Evolutionary conservation across 2,797 vertebrate genomes (phyloP).

Genomic region (Malurus splendens): DNA sequence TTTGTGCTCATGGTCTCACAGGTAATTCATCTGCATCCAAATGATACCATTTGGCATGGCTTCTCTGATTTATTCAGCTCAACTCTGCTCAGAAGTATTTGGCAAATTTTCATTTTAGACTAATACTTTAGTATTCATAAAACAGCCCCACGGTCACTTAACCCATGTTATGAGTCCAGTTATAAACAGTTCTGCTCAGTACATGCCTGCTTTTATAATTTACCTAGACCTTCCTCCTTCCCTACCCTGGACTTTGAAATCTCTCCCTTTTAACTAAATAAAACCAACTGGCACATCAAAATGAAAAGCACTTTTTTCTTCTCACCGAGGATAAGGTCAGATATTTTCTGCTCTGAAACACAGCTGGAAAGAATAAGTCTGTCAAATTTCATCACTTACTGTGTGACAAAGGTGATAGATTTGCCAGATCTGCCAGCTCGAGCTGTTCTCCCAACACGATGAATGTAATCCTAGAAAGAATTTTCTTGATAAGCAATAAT

Average conservation of each 20-base stretch:
- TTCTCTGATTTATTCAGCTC: background rate
- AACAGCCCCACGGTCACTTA: background rate
- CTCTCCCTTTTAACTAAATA: background rate
- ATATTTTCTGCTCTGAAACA: background rate
- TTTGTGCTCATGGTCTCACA: background rate
- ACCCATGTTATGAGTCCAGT: background rate
- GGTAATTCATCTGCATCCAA: background rate
- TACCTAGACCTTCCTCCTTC: background rate
- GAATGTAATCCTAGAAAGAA: slow-evolving; percentile 90
- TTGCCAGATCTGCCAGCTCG: slow-evolving; percentile 94
- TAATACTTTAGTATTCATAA: background rate
- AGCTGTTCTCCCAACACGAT: slow-evolving; percentile 92
- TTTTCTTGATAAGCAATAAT: background rate
- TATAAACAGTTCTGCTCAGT: background rate
- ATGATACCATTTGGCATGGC: background rate
- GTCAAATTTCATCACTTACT: slow-evolving; percentile 77
- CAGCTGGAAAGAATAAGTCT: background rate
- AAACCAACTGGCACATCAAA: background rate
- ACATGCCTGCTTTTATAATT: background rate
- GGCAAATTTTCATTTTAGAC: background rate
- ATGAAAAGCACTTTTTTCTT: background rate
- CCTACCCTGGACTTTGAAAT: background rate
- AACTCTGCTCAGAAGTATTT: background rate
- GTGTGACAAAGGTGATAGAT: slow-evolving; percentile 95
- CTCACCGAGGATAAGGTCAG: background rate